Base-by-base conservation (phyloP, 2,888 invertebrate genomes). In the Melanophora roralis region DNA sequence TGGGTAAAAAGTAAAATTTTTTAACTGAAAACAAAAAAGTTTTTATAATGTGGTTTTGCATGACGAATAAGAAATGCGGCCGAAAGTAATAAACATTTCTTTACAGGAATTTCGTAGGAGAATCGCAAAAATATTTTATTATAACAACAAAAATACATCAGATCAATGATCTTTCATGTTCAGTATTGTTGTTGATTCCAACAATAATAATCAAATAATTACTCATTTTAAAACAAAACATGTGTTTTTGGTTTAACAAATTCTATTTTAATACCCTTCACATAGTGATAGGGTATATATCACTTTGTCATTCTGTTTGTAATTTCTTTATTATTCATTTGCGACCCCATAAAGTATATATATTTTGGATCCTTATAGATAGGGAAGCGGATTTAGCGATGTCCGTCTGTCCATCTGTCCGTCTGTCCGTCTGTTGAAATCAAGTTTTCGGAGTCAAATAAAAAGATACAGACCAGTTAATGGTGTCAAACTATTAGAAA, bases 81-180 rank as follows among this genome's bases (percentile, higher is more conserved):
- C 19, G 2, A 16, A 5, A 23, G 23, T 36, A 21, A 49, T 14
- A 47, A 64, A 36, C 23, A 47, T 45, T 32, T 19, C 43, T 34
- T 40, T 51, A 16, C 8, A 11, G 19, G n/a, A n/a, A 19, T 55
- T 36, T 59, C 45, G 2, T 57, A 64, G 64, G 6, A 27, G 6
- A 65, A 49, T 49, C 32, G 34, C 32, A 32, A 59, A 23, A 49
- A 36, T 60, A 51, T 55, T 49, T 60, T 49, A 34, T 16, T 11
- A 21, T 27, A 27, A 16, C 38, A 64, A 55, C 53, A 47, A 36
- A 6, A 9, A 45, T 45, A 57, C 12, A 32, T 2, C 21, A 76
- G 76, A 76, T 76, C 76, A 76, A 34, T 76, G 76, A 62, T 69
- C 76, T 76, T 57, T 34, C 1, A 34, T 8, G 12, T 40, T 36